Evolutionary conservation across 2,888 invertebrate species (phyloP).

Genomic region (Hydraecia micacea): DNA sequence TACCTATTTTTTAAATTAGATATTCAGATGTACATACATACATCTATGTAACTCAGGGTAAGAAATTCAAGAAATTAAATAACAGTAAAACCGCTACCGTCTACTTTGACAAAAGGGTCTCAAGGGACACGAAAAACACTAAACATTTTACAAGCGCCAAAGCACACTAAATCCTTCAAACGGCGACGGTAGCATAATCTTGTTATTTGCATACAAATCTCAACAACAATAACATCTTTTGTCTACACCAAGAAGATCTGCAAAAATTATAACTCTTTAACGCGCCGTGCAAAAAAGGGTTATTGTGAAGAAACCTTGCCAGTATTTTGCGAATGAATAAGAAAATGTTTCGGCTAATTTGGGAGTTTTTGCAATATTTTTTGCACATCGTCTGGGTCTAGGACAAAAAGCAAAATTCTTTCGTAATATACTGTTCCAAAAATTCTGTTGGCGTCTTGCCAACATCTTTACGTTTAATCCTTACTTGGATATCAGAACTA

Average conservation of each 20-base stretch:
- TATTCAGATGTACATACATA: neutral
- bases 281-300: constrained; percentile 78
- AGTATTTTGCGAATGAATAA: constrained; percentile 67
- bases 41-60: neutral
- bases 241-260: constrained; percentile 75
- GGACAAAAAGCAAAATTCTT: constrained; percentile 46
- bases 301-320: constrained; percentile 60
- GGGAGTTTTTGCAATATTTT: constrained; percentile 66
- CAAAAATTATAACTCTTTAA: constrained; percentile 84
- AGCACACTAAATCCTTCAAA: constrained; percentile 79
- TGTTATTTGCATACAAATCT: constrained; percentile 89
- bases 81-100: constrained; percentile 74
- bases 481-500: neutral
- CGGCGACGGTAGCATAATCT: constrained; percentile 86
- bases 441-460: constrained; percentile 24
- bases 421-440: constrained; percentile 24
- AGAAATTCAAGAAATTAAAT: constrained; percentile 13
- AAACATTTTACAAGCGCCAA: constrained; percentile 72
- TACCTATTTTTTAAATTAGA: neutral
- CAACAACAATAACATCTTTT: constrained; percentile 80
- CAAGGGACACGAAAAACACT: constrained; percentile 73
- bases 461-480: constrained; percentile 9
- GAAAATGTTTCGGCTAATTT: constrained; percentile 72
- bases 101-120: constrained; percentile 74
- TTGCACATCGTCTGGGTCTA: constrained; percentile 55